phyloP scores from a whole-genome alignment of 2,888 invertebrate genomes.

The Norana najaformis region DNA sequence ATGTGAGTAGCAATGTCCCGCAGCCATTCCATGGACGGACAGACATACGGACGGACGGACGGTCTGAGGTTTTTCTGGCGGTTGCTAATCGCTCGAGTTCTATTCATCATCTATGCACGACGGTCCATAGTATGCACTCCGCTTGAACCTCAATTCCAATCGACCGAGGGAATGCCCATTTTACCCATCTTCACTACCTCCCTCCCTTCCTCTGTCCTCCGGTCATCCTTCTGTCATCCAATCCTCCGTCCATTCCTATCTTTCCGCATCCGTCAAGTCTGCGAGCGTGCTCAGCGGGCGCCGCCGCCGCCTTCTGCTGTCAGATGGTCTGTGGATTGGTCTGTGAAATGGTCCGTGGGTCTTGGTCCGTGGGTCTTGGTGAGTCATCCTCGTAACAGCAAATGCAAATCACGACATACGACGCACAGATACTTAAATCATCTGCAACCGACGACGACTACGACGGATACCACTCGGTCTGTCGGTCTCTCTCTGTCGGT shows the following conservation, averaged over 20 bases:
- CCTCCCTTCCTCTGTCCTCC: not conserved
- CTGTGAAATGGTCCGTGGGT: not conserved
- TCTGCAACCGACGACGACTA: not conserved
- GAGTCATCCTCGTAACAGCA: not conserved
- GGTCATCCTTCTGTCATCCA: not conserved
- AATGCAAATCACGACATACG: conserved; percentile 13
- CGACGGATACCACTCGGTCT: not conserved
- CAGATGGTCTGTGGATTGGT: not conserved
- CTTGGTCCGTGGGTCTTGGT: not conserved
- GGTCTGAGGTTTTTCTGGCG: not conserved
- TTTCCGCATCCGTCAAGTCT: conserved; percentile 13
- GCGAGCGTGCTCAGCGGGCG: not conserved
- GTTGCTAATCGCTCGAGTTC: not conserved
- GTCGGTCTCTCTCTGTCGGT: too few species aligned
- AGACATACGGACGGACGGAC: not conserved
- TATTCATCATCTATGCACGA: not conserved
- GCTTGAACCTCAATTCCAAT: not conserved
- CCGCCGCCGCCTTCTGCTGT: not conserved
- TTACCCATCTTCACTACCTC: not conserved
- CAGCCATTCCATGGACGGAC: not conserved
- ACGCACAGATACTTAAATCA: not conserved
- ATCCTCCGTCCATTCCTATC: not conserved
- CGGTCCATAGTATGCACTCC: not conserved
- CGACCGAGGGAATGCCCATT: not conserved
- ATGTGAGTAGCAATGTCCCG: not conserved